Base-by-base conservation (phyloP, 2,888 invertebrate genomes). In the Drosophila imparisetae region DNA sequence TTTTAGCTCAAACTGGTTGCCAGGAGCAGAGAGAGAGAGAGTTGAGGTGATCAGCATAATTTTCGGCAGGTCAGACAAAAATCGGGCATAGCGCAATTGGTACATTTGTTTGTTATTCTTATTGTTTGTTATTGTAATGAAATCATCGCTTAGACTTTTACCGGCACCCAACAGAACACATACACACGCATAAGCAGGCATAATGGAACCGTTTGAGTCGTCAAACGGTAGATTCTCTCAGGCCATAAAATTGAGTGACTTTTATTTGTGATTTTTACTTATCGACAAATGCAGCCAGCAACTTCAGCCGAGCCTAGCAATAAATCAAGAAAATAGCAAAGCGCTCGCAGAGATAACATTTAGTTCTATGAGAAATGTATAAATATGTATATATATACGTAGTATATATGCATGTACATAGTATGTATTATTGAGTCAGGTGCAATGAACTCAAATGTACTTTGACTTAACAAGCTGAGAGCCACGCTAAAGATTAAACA, bases 101-200 rank as follows among this genome's bases (percentile, higher is more conserved):
- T 21, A 21, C 55, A 66, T 50, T 80, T 68, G 48, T 69, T 73
- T 66, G 61, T 62, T 55, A 15, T 59, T 58, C 4, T 36, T 50
- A n/a, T 49, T 15, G 48, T 59, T 79, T 79, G 80, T 67, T 75
- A 62, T 80, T 75, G 68, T 65, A 55, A 81, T 78, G 78, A 81
- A 77, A 64, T 78, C 78, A 78, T 81, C 59, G 30, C 81, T 50
- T 40, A 66, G 72, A 66, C 76, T 80, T 72, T 64, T 72, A 38
- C 11, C 42, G 72, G 49, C 55, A 45, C 27, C 48, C n/a, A 40
- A 24, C 18, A 15, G 13, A 54, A 13, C 18, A 27, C 27, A n/a
- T 13, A 34, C 24, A 7, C 30, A 29, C 15, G 15, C 32, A 45
- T 2, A 10, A 34, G 11, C n/a, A 48, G 18, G 2, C 18, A 27